Evolutionary conservation across 2,113 vertebrate species (phyloP), one percentile per base, ranked within the genome.

Genomic region (Corythaeola cristata): DNA sequence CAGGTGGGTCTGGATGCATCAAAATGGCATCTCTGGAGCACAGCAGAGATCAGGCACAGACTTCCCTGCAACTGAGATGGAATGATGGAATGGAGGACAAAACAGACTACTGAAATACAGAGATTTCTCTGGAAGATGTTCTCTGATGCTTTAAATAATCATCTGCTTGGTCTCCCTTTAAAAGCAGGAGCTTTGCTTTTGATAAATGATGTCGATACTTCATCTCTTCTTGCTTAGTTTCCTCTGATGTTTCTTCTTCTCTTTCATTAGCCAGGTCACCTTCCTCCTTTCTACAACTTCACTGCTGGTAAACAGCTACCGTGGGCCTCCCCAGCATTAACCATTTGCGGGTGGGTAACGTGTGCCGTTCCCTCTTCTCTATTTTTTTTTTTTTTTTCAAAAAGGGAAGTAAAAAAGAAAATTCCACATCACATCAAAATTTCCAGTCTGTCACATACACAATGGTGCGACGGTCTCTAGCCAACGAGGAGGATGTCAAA

Each of bases 401-500:
- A 78, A 85, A 78, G 62, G 81, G 93, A 96, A 94, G 67, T 64
- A 56, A 55, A 52, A 77, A 95, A 93, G 64, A 81, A 82, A 85
- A 83, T 58, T 35, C 45, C 68, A 12, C 39, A 55, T 35, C 44
- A 35, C 26, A 41, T 66, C 27, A 62, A 26, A 83, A 86, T 86
- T 86, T 88, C 93, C 91, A 96, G 50, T 24, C 76, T 30, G 5
- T 60, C 53, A 18, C 62, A 56, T 8, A 44, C 53, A 47, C 18
- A 32, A 3, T 35, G 17, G 15, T 15, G 39, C 30, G 68, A 13
- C 12, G 59, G 86, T 37, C 63, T 71, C 0, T 2, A 39, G 72
- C 79, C 55, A 50, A 60, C 3, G 9, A 80, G 92, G 71, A 83
- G 78, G 85, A 83, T 67, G 60, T 77, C 13, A 12, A 84, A 58